Conservation (phyloP, 2,888 invertebrate genomes). For the Calameuta idolon region DNA sequence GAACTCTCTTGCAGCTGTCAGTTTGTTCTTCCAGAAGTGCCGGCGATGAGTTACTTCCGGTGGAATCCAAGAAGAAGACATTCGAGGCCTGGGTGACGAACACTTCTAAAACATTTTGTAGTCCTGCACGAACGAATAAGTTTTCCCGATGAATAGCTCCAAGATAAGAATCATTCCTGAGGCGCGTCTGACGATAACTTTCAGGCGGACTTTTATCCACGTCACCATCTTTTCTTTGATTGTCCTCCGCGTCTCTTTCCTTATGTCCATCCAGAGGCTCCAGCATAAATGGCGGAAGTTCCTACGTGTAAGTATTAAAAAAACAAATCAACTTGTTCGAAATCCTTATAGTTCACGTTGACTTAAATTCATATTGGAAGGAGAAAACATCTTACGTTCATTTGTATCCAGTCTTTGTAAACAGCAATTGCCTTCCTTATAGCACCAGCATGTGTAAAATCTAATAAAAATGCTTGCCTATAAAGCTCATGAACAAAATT, state of each 20-base stretch:
- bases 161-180: constrained; percentile 87
- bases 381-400: constrained; percentile 71
- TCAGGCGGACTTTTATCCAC: constrained; percentile 60
- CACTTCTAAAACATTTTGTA: constrained; percentile 86
- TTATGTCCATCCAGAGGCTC: constrained; percentile 71
- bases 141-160: constrained; percentile 86
- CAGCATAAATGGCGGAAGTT: constrained; percentile 85
- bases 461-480: constrained; percentile 91
- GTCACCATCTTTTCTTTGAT: constrained; percentile 53
- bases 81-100: constrained; percentile 97
- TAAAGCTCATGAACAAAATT: constrained; percentile 96
- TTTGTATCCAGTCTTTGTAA: constrained; percentile 96
- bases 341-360: not conserved
- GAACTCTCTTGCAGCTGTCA: constrained; percentile 94
- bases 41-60: constrained; percentile 69
- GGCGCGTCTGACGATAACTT: constrained; percentile 66
- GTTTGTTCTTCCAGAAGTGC: constrained; percentile 90
- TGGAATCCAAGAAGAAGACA: constrained; percentile 84
- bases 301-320: constrained; percentile 69
- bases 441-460: constrained; percentile 89
- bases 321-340: not conserved
- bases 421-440: constrained; percentile 90
- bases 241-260: constrained; percentile 57
- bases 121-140: constrained; percentile 82
- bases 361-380: not conserved